A percentile compares a stretch with the other conserved stretches of the same genome.
These are phyloP conservation scores for Argyresthia albistria DNA, from an alignment of 2,888 invertebrate species.

Conservation along the genomic window DNA sequence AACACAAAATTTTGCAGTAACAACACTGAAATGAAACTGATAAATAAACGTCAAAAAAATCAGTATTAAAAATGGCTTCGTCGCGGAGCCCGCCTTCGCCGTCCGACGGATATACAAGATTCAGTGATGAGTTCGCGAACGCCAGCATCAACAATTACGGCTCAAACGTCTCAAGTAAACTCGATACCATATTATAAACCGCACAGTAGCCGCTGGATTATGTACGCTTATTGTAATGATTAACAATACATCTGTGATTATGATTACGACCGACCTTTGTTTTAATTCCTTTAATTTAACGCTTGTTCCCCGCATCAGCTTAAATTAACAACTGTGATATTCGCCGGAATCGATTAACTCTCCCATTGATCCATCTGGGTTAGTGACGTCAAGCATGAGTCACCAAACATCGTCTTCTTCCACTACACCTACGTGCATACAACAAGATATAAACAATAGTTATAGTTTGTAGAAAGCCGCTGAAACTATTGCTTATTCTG, in stretches of 20 bases:
- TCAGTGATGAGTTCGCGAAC: constrained; percentile 74
- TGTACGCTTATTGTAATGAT: constrained; percentile 53
- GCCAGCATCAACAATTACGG: constrained; percentile 74
- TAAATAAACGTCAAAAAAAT: too few relatives aligned
- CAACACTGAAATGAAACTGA: too few relatives aligned
- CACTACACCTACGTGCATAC: neutral
- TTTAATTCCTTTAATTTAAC: constrained; percentile 57
- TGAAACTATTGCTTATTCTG: too few relatives aligned
- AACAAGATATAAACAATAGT: too few relatives aligned
- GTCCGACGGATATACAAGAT: constrained; percentile 76
- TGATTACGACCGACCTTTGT: constrained; percentile 57
- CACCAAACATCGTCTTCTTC: constrained; percentile 19
- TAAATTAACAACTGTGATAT: constrained; percentile 18
- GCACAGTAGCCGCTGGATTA: constrained; percentile 59
- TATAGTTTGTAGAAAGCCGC: too few relatives aligned
- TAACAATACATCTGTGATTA: constrained; percentile 60
- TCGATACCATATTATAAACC: constrained; percentile 50
- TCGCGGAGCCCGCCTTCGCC: constrained; percentile 71
- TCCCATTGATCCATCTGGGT: constrained; percentile 22
- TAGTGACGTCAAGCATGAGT: constrained; percentile 50
- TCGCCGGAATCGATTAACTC: constrained; percentile 27
- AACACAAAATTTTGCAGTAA: too few relatives aligned
- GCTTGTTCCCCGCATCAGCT: constrained; percentile 19
- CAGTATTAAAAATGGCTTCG: constrained; percentile 58
- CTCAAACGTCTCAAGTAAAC: constrained; percentile 75